Evolutionary conservation across 2,113 vertebrate species (phyloP).

Genomic region (Tetraodon nigroviridis): DNA sequence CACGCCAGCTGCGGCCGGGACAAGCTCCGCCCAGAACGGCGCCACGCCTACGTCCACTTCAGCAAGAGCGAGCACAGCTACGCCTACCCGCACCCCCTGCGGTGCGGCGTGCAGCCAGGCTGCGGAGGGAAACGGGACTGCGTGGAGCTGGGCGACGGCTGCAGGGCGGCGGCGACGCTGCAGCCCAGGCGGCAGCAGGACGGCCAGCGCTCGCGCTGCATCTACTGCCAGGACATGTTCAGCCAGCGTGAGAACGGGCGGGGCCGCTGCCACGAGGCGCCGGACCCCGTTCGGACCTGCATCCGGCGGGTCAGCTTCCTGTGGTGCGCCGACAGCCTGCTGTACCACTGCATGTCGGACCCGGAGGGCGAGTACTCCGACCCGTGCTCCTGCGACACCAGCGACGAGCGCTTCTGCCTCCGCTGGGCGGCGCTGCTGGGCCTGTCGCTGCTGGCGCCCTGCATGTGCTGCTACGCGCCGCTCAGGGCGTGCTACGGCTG

Average conservation of each 20-base stretch:
- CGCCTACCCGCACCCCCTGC: constrained; percentile 81
- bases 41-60: constrained; percentile 84
- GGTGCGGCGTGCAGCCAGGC: constrained; percentile 49
- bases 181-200: constrained; percentile 81
- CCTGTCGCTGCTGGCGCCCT: constrained; percentile 91
- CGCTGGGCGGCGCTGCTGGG: constrained; percentile 91
- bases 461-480: constrained; percentile 98
- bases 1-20: constrained; percentile 76
- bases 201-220: constrained; percentile 81
- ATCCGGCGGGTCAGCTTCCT: constrained; percentile 94
- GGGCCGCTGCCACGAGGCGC: constrained; percentile 89
- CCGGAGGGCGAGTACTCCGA: constrained; percentile 95
- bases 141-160: constrained; percentile 66
- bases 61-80: constrained; percentile 87
- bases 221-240: constrained; percentile 95
- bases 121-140: constrained; percentile 76
- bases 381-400: constrained; percentile 93
- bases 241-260: constrained; percentile 85
- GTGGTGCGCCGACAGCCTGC: constrained; percentile 96
- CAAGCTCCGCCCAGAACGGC: constrained; percentile 72
- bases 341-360: constrained; percentile 99
- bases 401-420: constrained; percentile 93
- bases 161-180: constrained; percentile 76
- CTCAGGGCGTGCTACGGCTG: constrained; percentile 90
- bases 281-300: constrained; percentile 86